A percentile compares a stretch with the other conserved stretches of the same genome.
Evolutionary conservation across 2,797 vertebrate genomes (phyloP).

Genomic region (Galago senegalensis): DNA sequence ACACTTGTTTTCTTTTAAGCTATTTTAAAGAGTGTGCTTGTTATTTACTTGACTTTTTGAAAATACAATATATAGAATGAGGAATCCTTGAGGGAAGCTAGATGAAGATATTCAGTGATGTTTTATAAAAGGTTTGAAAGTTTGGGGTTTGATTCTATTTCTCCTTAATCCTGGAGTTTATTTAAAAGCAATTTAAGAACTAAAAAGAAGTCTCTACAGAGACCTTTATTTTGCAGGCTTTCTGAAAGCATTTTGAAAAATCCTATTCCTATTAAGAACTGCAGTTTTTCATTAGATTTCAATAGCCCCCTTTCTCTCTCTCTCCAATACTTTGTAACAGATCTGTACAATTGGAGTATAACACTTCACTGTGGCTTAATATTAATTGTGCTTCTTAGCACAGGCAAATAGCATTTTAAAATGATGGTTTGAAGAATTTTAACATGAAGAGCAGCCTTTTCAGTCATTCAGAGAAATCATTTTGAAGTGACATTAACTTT

Average conservation of each 20-base stretch:
- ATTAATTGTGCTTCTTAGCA: conserved; percentile 76
- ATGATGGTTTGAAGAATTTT: conserved; percentile 62
- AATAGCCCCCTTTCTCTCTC: conserved; percentile 59
- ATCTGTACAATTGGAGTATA: conserved; percentile 65
- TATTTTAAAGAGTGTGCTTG: conserved; percentile 66
- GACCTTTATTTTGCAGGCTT: conserved; percentile 67
- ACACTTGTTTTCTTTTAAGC: conserved; percentile 25
- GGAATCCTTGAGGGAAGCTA: conserved; percentile 60
- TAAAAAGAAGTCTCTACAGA: conserved; percentile 70
- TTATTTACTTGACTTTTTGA: conserved; percentile 69
- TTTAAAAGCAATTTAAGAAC: conserved; percentile 76
- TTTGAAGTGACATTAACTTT: conserved; percentile 80
- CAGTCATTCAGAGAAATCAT: conserved; percentile 71
- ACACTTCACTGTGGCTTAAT: conserved; percentile 68
- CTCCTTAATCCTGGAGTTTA: conserved; percentile 68
- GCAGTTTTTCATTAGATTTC: conserved; percentile 78
- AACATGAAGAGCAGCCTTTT: conserved; percentile 62
- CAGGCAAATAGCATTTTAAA: conserved; percentile 75
- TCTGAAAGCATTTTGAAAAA: conserved; percentile 78
- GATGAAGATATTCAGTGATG: conserved; percentile 64
- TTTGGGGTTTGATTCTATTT: conserved; percentile 77
- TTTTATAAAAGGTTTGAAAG: conserved; percentile 74
- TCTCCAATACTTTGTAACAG: conserved; percentile 56
- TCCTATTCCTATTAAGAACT: conserved; percentile 70
- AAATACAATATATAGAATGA: conserved; percentile 54